phyloP scores from a whole-genome alignment of 1,140 invertebrate species.

The Drosophila insularis region DNA sequence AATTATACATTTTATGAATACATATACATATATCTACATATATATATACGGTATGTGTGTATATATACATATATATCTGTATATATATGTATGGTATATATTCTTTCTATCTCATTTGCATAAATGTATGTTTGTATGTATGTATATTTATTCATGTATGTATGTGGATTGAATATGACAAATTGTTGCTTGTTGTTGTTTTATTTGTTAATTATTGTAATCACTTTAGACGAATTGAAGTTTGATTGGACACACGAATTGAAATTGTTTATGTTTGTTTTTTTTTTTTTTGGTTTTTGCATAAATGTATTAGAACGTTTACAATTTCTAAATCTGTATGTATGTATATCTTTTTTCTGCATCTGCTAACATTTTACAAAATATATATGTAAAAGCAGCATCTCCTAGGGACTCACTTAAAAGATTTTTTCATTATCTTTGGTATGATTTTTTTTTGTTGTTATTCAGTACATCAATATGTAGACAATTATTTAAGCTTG shows the following conservation, averaged over 20 bases:
- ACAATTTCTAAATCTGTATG: slow-evolving; percentile 1
- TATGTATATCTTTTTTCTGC: slow-evolving; percentile 29
- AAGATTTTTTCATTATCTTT: slow-evolving; percentile 11
- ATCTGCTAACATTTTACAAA: slow-evolving; percentile 51
- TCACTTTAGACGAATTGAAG: slow-evolving; percentile 73
- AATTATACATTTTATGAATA: slow-evolving; percentile 28
- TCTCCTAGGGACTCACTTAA: slow-evolving; percentile 10
- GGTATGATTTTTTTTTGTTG: slow-evolving; percentile 16
- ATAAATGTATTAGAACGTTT: neutral
- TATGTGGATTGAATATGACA: slow-evolving; percentile 24
- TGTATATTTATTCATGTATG: neutral
- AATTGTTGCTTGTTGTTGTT: slow-evolving; percentile 28
- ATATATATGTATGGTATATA: slow-evolving; percentile 27
- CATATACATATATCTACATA: slow-evolving; percentile 15
- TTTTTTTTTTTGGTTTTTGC: slow-evolving; percentile 6
- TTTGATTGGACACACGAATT: slow-evolving; percentile 73
- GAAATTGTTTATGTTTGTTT: slow-evolving; percentile 30
- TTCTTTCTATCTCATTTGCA: slow-evolving; percentile 5
- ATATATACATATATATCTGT: slow-evolving; percentile 10
- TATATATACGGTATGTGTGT: slow-evolving; percentile 7
- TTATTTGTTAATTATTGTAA: slow-evolving; percentile 64
- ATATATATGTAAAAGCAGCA: slow-evolving; percentile 41
- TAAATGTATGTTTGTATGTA: neutral
- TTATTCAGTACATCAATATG: slow-evolving; percentile 44
- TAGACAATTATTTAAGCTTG: slow-evolving; percentile 42